phyloP scores from a whole-genome alignment of 2,888 invertebrate species.

The Aleiodes testaceus region DNA sequence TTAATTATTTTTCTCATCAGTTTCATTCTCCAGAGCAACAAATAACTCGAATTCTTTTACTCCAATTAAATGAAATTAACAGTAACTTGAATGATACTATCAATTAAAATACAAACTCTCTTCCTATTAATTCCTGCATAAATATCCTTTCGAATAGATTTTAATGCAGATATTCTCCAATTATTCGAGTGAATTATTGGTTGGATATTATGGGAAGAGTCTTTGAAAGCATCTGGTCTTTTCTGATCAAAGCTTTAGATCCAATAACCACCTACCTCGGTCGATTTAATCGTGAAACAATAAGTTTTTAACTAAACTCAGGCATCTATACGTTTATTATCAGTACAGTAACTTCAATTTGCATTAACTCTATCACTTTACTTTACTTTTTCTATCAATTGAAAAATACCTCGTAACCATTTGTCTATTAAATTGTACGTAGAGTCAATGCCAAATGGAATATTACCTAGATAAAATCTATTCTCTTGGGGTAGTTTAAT shows the following conservation, averaged over 20 bases:
- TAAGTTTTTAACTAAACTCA: constrained; percentile 18
- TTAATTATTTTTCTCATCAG: neutral
- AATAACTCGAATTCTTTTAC: neutral
- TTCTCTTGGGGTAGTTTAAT: constrained; percentile 19
- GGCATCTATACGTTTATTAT: neutral
- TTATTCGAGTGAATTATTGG: constrained; percentile 24
- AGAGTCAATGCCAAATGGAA: constrained; percentile 17
- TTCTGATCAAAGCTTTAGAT: constrained; percentile 21
- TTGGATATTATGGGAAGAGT: neutral
- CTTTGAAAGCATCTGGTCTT: constrained; percentile 7
- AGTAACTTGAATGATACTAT: neutral
- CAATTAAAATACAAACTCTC: constrained; percentile 12
- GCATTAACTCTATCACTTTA: neutral
- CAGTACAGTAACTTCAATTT: neutral
- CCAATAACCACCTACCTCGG: constrained; percentile 1
- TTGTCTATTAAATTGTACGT: neutral
- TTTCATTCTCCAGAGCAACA: neutral
- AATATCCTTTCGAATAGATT: constrained; percentile 12
- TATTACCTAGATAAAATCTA: constrained; percentile 16
- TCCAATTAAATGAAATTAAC: constrained; percentile 9
- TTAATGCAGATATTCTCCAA: constrained; percentile 10
- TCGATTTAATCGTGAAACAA: constrained; percentile 16
- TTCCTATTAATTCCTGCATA: neutral
- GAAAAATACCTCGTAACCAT: neutral
- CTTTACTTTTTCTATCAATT: neutral